Evolutionary conservation across 2,888 invertebrate genomes (phyloP).

Genomic region (Agrypnus murinus): DNA sequence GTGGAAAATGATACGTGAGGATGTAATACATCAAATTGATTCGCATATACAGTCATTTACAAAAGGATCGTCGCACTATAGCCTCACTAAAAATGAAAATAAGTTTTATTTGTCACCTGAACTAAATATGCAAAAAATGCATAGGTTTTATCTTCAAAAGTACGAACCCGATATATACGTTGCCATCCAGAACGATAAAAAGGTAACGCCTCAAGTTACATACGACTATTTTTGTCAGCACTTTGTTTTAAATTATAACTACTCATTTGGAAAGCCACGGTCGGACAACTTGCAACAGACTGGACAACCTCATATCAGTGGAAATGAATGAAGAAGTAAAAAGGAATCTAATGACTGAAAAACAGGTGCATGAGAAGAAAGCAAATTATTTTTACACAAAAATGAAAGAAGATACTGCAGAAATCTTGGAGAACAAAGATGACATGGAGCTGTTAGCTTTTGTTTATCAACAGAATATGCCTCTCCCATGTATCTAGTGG

Average conservation of each 20-base stretch:
- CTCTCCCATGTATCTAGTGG: slow-evolving; percentile 24
- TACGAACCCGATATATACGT: slow-evolving; percentile 31
- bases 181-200: slow-evolving; percentile 16
- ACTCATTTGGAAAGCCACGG: slow-evolving; percentile 37
- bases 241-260: slow-evolving; percentile 34
- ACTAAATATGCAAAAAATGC: slow-evolving; percentile 51
- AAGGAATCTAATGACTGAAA: slow-evolving; percentile 12
- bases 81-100: no score
- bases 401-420: slow-evolving; percentile 3
- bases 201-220: slow-evolving; percentile 32
- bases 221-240: slow-evolving; percentile 38
- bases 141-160: slow-evolving; percentile 33
- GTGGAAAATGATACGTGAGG: no score
- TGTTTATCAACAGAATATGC: slow-evolving; percentile 27
- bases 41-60: no score
- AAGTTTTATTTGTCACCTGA: slow-evolving; percentile 46
- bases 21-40: no score
- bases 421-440: slow-evolving; percentile 2
- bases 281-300: slow-evolving; percentile 22
- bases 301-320: slow-evolving; percentile 10
- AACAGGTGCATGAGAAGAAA: slow-evolving; percentile 12
- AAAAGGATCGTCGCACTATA: no score
- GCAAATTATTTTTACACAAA: background rate
- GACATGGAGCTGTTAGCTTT: slow-evolving; percentile 12
- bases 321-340: slow-evolving; percentile 15